A percentile compares a stretch with the other conserved stretches of the same genome.
phyloP scores from a whole-genome alignment of 2,888 invertebrate genomes.

The Drosophila rubida region DNA sequence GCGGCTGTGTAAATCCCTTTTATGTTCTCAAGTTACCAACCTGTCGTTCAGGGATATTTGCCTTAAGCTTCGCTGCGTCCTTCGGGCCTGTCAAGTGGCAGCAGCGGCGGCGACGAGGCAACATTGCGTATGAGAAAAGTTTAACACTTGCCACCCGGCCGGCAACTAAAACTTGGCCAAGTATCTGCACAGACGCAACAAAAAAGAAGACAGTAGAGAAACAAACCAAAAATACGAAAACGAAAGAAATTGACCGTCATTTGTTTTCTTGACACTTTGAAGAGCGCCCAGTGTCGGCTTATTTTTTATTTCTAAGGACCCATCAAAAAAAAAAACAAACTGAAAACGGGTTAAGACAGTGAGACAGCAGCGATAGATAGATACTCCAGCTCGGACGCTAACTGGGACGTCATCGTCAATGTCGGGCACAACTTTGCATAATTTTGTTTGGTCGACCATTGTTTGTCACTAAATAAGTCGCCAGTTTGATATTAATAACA shows the following conservation, averaged over 20 bases:
- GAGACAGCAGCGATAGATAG: slow-evolving; percentile 9
- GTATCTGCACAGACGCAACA: slow-evolving; percentile 14
- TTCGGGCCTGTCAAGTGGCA: slow-evolving; percentile 34
- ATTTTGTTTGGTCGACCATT: slow-evolving; percentile 45
- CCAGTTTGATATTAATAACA: slow-evolving; percentile 77
- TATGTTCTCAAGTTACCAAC: slow-evolving; percentile 70
- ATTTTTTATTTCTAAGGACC: slow-evolving; percentile 41
- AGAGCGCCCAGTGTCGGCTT: slow-evolving; percentile 60
- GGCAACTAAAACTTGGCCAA: slow-evolving; percentile 33
- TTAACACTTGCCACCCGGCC: slow-evolving; percentile 61
- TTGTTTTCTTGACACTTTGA: slow-evolving; percentile 78
- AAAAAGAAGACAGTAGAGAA: background rate
- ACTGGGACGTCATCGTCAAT: slow-evolving; percentile 38
- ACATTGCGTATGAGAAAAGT: slow-evolving; percentile 53
- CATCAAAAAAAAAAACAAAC: background rate
- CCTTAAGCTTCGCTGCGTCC: slow-evolving; percentile 46
- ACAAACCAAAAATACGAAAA: slow-evolving; percentile 5
- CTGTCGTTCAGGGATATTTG: slow-evolving; percentile 47
- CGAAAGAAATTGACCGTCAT: slow-evolving; percentile 73
- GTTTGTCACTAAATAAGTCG: slow-evolving; percentile 73
- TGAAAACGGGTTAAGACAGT: slow-evolving; percentile 48
- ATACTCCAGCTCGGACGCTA: slow-evolving; percentile 6
- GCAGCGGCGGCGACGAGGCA: slow-evolving; percentile 9
- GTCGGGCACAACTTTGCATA: slow-evolving; percentile 59
- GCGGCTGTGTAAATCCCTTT: slow-evolving; percentile 51